These are phyloP conservation scores for Neomonachus schauinslandi DNA, from an alignment of 2,113 vertebrate genomes.

Conservation along the genomic window DNA sequence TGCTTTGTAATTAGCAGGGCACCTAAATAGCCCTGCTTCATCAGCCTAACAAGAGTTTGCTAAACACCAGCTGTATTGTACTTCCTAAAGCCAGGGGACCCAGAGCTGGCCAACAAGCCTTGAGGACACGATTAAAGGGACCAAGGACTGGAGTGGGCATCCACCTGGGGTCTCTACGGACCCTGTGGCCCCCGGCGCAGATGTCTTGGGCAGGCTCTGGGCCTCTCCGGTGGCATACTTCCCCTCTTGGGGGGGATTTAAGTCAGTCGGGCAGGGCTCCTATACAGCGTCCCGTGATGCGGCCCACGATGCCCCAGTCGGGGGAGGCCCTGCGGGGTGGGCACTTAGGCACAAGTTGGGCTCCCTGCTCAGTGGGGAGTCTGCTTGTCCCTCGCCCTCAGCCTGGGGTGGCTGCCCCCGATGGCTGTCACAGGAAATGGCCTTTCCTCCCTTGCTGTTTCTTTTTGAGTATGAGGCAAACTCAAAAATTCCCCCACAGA, in stretches of 20 bases:
- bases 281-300: accelerated
- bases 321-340: not conserved
- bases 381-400: no score
- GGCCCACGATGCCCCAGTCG: accelerated
- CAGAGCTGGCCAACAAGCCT: no score
- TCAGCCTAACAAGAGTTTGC: not conserved
- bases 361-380: no score
- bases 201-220: accelerated
- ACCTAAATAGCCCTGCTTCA: not conserved
- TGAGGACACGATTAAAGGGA: not conserved
- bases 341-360: accelerated
- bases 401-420: not conserved
- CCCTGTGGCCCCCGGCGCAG: not conserved
- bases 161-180: not conserved
- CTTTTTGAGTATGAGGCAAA: slow-evolving; percentile 71
- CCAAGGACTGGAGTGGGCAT: accelerated
- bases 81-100: not conserved
- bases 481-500: slow-evolving; percentile 65
- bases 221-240: accelerated
- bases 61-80: not conserved
- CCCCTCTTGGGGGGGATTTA: not conserved
- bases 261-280: not conserved
- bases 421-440: slow-evolving; percentile 37
- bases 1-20: not conserved
- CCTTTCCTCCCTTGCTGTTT: slow-evolving; percentile 70